Evolutionary conservation across 2,888 invertebrate species (phyloP), one percentile per base, ranked within the genome.

Genomic region (Trichogramma evanescens): DNA sequence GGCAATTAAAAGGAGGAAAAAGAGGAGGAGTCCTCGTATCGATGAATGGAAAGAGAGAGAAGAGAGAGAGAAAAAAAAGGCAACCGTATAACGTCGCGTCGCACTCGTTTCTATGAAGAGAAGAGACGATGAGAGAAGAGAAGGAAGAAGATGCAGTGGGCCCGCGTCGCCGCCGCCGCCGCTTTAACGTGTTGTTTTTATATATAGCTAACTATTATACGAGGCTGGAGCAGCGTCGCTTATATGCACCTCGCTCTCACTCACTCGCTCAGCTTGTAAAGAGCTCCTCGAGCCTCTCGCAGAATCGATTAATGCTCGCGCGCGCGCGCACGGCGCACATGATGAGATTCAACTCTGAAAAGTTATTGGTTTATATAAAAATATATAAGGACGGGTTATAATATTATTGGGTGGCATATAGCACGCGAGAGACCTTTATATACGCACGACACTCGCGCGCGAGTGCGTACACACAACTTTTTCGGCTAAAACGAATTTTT

Each of bases 1-100:
- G 74, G 75, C 75, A 77, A 78, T 77, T 77, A 76, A 78, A 76
- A 70, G 68, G 67, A 65, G 69, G 69, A 69, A 71, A 73, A 72
- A 70, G 52, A 44, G 43, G 51, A 54, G n/a, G 48, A n/a, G 10
- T 5, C 6, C 48, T 48, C n/a, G 13, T 48, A n/a, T n/a, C 10
- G 48, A 26, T 26, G 26, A 26, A 26, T 26, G 26, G 26, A 26
- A 7, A 48, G 13, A n/a, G 13, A 48, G 48, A 48, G 50, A 39
- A 6, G 38, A 6, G 6, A n/a, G 51, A 38, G 51, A 42, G n/a
- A 50, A 13, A 42, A 50, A 56, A 42, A 26, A 26, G 26, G 26
- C 26, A 26, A 26, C 26, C 26, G 26, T 26, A 26, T 26, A 26
- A 26, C 26, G 26, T 26, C 40, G 5, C 26, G 7, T 26, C 46